These are phyloP conservation scores for Tetramorium parvispinum DNA, from an alignment of 1,140 invertebrate species.

Conservation along the genomic window DNA sequence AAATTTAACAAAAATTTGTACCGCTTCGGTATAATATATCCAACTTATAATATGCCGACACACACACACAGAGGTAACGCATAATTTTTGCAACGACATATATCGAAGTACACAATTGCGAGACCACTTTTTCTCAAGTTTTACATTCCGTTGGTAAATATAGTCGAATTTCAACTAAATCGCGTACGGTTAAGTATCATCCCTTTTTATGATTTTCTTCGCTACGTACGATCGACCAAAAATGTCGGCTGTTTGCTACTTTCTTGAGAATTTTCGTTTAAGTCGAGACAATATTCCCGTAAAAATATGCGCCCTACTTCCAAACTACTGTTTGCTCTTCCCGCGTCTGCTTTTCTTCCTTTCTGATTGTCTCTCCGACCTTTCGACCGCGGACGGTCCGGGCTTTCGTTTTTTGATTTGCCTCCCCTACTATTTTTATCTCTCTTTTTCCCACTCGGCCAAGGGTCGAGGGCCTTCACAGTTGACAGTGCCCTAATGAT, in stretches of 20 bases:
- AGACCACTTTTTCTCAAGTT: background rate
- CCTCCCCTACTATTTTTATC: background rate
- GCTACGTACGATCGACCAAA: background rate
- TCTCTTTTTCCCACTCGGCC: too few species aligned
- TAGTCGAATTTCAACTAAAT: conserved; percentile 4
- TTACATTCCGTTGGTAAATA: background rate
- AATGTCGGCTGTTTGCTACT: background rate
- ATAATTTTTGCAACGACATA: background rate
- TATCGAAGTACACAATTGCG: background rate
- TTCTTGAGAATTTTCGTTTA: conserved; percentile 5
- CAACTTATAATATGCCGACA: background rate
- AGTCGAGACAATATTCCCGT: conserved; percentile 45
- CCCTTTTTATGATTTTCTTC: background rate
- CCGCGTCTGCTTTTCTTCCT: conserved; percentile 25
- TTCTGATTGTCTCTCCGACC: background rate
- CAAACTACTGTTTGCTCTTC: conserved; percentile 57
- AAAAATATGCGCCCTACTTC: conserved; percentile 65
- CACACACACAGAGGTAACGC: background rate
- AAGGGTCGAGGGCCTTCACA: background rate
- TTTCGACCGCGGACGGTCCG: background rate
- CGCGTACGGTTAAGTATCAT: conserved; percentile 25
- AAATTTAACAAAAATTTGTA: background rate
- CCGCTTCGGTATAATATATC: background rate
- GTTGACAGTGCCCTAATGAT: conserved; percentile 6
- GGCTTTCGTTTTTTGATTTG: conserved; percentile 40